These are phyloP conservation scores for Trypoxylon attenuatum DNA, from an alignment of 2,888 invertebrate genomes.

Conservation along the genomic window DNA sequence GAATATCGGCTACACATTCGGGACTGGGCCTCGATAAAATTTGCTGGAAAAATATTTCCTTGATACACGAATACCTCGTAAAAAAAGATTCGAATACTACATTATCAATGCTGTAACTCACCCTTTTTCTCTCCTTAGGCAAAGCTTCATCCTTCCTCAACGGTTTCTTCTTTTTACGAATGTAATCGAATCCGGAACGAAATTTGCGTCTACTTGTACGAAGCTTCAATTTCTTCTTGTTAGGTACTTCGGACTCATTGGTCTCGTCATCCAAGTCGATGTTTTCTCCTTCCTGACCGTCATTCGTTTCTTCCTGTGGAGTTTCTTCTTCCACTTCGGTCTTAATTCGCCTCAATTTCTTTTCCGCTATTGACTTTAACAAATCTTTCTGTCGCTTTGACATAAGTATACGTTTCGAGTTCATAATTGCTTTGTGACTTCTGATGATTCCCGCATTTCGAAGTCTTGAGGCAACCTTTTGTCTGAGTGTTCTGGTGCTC, in stretches of 20 bases:
- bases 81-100: not conserved
- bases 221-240: constrained; percentile 79
- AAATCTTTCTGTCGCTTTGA: constrained; percentile 66
- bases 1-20: constrained; percentile 85
- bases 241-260: constrained; percentile 72
- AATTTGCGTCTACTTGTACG: constrained; percentile 84
- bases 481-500: constrained; percentile 56
- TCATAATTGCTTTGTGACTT: constrained; percentile 70
- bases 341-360: constrained; percentile 61
- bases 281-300: constrained; percentile 70
- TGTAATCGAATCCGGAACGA: constrained; percentile 91
- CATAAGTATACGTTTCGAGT: constrained; percentile 67
- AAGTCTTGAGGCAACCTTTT: constrained; percentile 67
- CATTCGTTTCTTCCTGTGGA: constrained; percentile 65
- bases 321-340: constrained; percentile 63
- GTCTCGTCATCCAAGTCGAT: constrained; percentile 74
- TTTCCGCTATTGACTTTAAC: constrained; percentile 64
- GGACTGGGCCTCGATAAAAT: constrained; percentile 77
- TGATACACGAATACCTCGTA: not conserved
- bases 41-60: constrained; percentile 15
- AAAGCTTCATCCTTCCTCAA: constrained; percentile 77
- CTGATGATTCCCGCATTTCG: constrained; percentile 70
- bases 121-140: constrained; percentile 75
- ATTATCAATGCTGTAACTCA: constrained; percentile 54
- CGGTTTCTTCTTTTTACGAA: constrained; percentile 89